Base-by-base conservation (phyloP, 53 echinoderm and acorn worm species). In the Henricia sp. region DNA sequence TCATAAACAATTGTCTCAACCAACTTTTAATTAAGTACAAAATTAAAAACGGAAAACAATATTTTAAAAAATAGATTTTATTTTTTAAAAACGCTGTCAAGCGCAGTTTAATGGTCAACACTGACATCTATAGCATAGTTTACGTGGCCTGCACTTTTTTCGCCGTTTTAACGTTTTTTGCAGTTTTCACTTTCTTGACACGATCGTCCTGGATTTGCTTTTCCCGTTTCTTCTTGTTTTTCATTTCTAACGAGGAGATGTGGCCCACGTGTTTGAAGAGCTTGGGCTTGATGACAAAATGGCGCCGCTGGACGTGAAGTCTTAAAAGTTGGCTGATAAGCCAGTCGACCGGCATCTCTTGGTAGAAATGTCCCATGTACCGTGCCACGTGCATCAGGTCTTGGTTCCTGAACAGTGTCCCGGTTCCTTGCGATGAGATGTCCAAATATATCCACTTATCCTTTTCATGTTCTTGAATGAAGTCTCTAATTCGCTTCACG, bases 221-320 rank as follows among this genome's bases (percentile, higher is more conserved):
- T n/a, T n/a, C n/a, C n/a, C n/a, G n/a, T n/a, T n/a, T n/a, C n/a
- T n/a, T n/a, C n/a, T n/a, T n/a, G n/a, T n/a, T n/a, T n/a, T n/a
- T n/a, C n/a, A n/a, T n/a, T n/a, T n/a, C 42, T 27, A 96, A 73
- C 1, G 96, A 91, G 19, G 96, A 96, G 37, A 87, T 73, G 42
- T 57, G 59, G 6, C 96, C 96, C 34, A 90, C 77, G 77, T 96
- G 96, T 68, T 89, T 91, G 89, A 96, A 96, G 30, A 96, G 51
- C 3, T 85, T 84, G 1, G 96, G 93, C n/a, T 84, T 84, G 0
- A 91, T 58, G 0, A 91, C 67, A 73, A 77, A 73, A 1, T 86
- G 82, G 50, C 89, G 85, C 70, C 66, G 50, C 87, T 96, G 96
- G 4, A 82, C 87, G 20, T 91, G 83, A 0, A 96, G 60, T 11